These are phyloP conservation scores for Pseudomugil tenellus DNA, from an alignment of 2,797 vertebrate species.

Conservation along the genomic window DNA sequence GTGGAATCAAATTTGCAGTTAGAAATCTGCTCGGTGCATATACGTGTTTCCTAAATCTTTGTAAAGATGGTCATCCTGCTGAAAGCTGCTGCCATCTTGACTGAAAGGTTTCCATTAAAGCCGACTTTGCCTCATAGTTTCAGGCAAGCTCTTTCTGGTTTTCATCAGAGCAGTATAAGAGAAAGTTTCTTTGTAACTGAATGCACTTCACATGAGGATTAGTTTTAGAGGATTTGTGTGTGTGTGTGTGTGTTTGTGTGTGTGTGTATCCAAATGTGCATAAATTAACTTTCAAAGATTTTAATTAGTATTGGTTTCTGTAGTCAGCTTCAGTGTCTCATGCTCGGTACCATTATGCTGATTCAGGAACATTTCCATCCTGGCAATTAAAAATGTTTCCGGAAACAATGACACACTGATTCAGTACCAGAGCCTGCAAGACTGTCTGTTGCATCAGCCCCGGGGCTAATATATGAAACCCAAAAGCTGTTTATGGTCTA, in stretches of 20 bases:
- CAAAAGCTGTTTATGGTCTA: conserved; percentile 32
- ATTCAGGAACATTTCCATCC: conserved; percentile 43
- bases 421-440: conserved; percentile 39
- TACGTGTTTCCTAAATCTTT: conserved; percentile 28
- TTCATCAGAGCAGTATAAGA: conserved; percentile 28
- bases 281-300: conserved; percentile 20
- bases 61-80: conserved; percentile 17
- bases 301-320: conserved; percentile 36
- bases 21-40: conserved; percentile 24
- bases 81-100: conserved; percentile 42
- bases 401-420: conserved; percentile 27
- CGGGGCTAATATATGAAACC: conserved; percentile 48
- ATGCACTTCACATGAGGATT: conserved; percentile 9
- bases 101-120: conserved; percentile 32
- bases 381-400: conserved; percentile 38
- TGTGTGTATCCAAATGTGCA: conserved; percentile 8
- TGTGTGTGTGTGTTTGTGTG: no score
- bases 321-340: conserved; percentile 13
- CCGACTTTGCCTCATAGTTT: conserved; percentile 31
- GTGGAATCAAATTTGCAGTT: background rate
- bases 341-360: conserved; percentile 14
- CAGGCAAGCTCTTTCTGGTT: conserved; percentile 23
- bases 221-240: conserved; percentile 7
- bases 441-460: conserved; percentile 46
- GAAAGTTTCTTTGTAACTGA: conserved; percentile 29